A percentile compares a stretch with the other conserved stretches of the same genome.
Conservation (phyloP, 2,888 invertebrate species). For the Eurois occulta region DNA sequence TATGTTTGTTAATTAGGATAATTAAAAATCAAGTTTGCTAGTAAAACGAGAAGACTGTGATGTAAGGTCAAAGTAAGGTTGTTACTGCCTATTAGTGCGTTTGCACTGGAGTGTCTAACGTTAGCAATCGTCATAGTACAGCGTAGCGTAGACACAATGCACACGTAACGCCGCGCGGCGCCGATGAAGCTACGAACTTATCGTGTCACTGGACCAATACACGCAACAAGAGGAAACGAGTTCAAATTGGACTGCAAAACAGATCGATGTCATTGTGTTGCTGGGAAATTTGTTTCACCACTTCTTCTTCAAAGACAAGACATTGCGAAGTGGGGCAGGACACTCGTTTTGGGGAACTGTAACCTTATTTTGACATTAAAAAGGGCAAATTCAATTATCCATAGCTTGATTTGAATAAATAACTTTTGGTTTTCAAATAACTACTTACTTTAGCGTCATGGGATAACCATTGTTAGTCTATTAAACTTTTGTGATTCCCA, state of each 20-base stretch:
- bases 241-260: neutral
- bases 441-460: neutral
- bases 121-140: too few relatives aligned
- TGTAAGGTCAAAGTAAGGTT: conserved; percentile 35
- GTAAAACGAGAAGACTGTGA: conserved; percentile 15
- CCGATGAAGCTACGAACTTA: neutral
- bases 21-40: conserved; percentile 53
- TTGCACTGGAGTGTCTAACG: conserved; percentile 5
- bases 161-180: neutral
- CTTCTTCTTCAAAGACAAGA: neutral
- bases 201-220: neutral
- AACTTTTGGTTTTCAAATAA: neutral
- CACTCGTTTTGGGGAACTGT: neutral
- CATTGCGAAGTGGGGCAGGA: neutral
- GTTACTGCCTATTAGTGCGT: conserved; percentile 6
- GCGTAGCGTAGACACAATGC: neutral
- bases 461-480: neutral
- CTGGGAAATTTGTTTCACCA: neutral
- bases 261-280: neutral
- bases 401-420: neutral
- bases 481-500: neutral
- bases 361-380: neutral
- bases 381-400: neutral
- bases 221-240: neutral
- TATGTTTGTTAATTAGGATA: conserved; percentile 31